A percentile compares a stretch with the other conserved stretches of the same genome.
These are phyloP conservation scores for Choloepus hoffmanni DNA, from an alignment of 2,113 vertebrate genomes.

Conservation along the genomic window DNA sequence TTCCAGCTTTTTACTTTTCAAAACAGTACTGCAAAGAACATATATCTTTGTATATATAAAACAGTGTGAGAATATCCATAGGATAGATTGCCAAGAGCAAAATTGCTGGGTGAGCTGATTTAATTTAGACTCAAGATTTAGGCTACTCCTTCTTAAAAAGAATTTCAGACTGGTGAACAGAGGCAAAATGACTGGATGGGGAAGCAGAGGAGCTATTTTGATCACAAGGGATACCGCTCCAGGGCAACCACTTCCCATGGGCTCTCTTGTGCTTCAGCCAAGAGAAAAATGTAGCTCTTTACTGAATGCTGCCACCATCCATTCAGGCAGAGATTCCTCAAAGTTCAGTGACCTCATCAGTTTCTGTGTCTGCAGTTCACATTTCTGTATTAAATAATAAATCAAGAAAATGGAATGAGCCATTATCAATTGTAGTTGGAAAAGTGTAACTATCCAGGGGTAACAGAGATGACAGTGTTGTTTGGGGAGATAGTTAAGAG, in stretches of 20 bases:
- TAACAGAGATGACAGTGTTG: background rate
- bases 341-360: background rate
- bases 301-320: background rate
- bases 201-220: background rate
- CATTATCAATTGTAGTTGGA: background rate
- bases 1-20: slow-evolving; percentile 34
- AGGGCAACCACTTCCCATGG: background rate
- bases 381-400: background rate
- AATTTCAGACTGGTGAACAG: background rate
- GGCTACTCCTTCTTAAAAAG: background rate
- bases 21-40: background rate
- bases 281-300: background rate
- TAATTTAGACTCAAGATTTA: background rate
- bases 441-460: background rate
- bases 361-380: background rate
- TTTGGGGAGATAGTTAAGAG: background rate
- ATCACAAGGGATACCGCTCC: background rate
- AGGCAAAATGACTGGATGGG: background rate
- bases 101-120: background rate
- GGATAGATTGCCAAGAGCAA: background rate
- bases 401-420: background rate
- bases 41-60: background rate
- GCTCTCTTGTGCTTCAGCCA: background rate
- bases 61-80: background rate
- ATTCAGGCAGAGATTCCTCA: background rate